Percentiles rank a stretch among this genome's conserved stretches.
phyloP scores from a whole-genome alignment of 2,113 vertebrate species.

The Laticauda colubrina region DNA sequence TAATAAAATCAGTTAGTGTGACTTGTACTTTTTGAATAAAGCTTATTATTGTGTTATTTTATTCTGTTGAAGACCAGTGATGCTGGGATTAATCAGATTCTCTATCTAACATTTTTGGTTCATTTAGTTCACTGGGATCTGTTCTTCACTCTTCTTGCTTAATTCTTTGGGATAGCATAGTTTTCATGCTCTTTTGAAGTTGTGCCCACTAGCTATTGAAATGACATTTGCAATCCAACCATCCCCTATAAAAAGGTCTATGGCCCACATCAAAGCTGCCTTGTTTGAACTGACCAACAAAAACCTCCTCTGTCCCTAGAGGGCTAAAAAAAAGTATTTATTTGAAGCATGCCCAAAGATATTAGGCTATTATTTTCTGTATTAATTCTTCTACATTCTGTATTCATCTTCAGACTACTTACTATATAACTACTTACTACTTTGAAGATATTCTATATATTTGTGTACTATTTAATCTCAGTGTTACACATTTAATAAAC shows the following conservation, averaged over 20 bases:
- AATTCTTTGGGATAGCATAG: constrained; percentile 22
- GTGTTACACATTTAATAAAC: neutral
- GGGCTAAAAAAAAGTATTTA: neutral
- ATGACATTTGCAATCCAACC: neutral
- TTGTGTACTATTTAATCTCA: neutral
- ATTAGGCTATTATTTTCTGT: constrained; percentile 25
- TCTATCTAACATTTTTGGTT: constrained; percentile 27
- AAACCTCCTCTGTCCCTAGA: constrained; percentile 8
- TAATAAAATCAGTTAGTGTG: constrained; percentile 27
- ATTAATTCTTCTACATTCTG: constrained; percentile 18
- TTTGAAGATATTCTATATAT: neutral
- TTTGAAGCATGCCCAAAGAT: constrained; percentile 15
- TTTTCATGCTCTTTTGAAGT: neutral
- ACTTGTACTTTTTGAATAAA: constrained; percentile 39
- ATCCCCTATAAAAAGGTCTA: neutral
- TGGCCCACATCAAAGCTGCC: constrained; percentile 12
- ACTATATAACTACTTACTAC: neutral
- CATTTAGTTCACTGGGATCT: constrained; percentile 4
- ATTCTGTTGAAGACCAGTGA: neutral
- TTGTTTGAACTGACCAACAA: neutral
- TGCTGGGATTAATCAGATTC: constrained; percentile 27
- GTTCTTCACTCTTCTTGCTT: constrained; percentile 26
- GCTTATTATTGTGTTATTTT: neutral
- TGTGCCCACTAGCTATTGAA: constrained; percentile 1
- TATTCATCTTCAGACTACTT: neutral